Base-by-base conservation (phyloP, 2,113 vertebrate genomes). In the Seriola rivoliana region DNA sequence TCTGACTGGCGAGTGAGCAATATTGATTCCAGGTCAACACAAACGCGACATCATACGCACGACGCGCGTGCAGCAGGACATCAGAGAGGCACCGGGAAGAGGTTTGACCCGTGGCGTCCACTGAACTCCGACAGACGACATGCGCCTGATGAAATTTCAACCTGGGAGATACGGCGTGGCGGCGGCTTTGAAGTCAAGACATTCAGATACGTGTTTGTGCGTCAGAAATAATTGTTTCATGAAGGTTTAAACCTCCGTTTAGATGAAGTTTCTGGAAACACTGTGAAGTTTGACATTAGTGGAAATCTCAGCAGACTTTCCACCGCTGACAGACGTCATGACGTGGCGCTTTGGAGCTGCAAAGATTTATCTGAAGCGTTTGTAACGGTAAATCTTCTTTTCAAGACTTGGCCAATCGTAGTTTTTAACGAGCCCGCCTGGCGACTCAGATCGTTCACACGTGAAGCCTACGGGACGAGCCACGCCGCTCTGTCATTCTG, bases 81-180 rank as follows among this genome's bases (percentile, higher is more conserved):
- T 86, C 85, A 87, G 80, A 84, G 84, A 84, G 81, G 36, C 65
- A 52, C 25, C 21, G 42, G 38, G 25, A 2, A 29, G n/a, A 42
- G 60, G 23, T 66, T 29, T 72, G 85, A 89, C 83, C 68, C 19
- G 48, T 10, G 8, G 11, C 3, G 65, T 72, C 54, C 75, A 58
- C 36, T 91, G 87, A 88, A 85, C 87, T 69, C 64, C 50, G 0
- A 17, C 42, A 66, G 40, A 74, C 32, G 54, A 83, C 85, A 92
- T 87, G 92, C 90, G 90, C 73, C 87, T 87, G 89, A 88, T 40
- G 86, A 84, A 79, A 87, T 74, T 0, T 11, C 78, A 29, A 7
- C 70, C 0, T 4, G 9, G 14, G 40, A 80, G 78, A 86, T 79
- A 85, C 70, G 8, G 54, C 3, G 29, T 29, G 29, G 29, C 29